These are phyloP conservation scores for Thalassoma bifasciatum DNA, from an alignment of 2,113 vertebrate genomes.

Conservation along the genomic window DNA sequence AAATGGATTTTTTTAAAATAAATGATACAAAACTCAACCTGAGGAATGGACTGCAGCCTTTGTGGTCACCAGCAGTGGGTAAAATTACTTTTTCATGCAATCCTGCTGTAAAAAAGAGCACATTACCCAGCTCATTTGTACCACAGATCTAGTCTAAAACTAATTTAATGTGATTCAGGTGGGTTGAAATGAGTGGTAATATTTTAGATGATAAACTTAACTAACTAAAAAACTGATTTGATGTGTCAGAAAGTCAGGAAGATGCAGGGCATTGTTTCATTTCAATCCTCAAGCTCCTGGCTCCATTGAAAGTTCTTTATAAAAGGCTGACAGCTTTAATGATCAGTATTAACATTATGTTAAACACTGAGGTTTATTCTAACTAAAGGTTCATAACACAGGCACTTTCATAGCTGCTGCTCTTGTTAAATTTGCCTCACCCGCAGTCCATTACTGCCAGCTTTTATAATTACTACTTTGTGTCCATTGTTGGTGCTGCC, in stretches of 20 bases:
- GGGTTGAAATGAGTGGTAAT: background rate
- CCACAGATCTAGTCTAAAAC: background rate
- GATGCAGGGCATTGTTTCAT: background rate
- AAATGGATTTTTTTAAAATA: too few relatives aligned
- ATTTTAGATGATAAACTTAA: background rate
- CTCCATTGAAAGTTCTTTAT: background rate
- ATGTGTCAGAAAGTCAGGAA: background rate
- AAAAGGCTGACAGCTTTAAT: background rate
- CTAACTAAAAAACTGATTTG: too few relatives aligned
- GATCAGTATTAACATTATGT: background rate
- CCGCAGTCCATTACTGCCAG: background rate
- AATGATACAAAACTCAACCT: background rate
- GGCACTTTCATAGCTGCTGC: background rate
- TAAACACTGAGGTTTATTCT: background rate
- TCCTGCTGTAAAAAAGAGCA: background rate
- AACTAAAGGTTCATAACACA: background rate
- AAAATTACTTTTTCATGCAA: background rate
- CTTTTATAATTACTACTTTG: background rate
- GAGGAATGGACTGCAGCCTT: background rate
- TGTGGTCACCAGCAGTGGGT: background rate
- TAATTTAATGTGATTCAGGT: background rate
- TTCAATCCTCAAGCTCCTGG: background rate
- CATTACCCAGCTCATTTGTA: background rate
- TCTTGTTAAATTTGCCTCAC: constrained; percentile 10
- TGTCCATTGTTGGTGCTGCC: constrained; percentile 18